Evolutionary conservation across 2,797 vertebrate genomes (phyloP).

Genomic region (Phaenicophaeus curvirostris): DNA sequence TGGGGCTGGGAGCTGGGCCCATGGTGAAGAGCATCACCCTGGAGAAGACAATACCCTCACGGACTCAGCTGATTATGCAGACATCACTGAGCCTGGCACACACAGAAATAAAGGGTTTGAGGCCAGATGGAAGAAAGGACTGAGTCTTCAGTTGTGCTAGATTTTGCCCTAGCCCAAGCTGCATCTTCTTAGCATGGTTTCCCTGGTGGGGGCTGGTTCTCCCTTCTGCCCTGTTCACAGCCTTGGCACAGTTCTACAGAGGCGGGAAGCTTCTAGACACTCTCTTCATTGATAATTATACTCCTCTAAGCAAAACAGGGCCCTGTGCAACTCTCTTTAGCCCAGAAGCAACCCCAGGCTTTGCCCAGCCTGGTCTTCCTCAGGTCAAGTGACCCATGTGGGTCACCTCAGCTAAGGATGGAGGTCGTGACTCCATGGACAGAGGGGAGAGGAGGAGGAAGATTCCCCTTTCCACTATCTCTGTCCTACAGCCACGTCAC

Average conservation of each 20-base stretch:
- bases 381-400: rapidly evolving
- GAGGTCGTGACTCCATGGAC: background rate
- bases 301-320: background rate
- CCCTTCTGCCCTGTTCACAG: background rate
- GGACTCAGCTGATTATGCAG: background rate
- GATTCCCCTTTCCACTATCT: background rate
- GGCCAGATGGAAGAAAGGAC: background rate
- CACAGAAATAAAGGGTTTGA: background rate
- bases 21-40: background rate
- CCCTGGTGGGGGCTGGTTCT: background rate
- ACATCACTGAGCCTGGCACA: background rate
- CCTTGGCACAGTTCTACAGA: background rate
- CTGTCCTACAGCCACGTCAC: background rate
- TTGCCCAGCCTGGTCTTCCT: background rate
- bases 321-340: background rate
- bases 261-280: background rate
- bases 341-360: rapidly evolving
- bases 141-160: background rate
- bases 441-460: background rate
- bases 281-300: background rate
- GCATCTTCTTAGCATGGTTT: background rate
- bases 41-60: background rate
- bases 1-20: background rate
- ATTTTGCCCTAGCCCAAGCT: background rate
- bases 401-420: background rate